phyloP scores from a whole-genome alignment of 1,140 invertebrate species.

The Papilio dardanus region DNA sequence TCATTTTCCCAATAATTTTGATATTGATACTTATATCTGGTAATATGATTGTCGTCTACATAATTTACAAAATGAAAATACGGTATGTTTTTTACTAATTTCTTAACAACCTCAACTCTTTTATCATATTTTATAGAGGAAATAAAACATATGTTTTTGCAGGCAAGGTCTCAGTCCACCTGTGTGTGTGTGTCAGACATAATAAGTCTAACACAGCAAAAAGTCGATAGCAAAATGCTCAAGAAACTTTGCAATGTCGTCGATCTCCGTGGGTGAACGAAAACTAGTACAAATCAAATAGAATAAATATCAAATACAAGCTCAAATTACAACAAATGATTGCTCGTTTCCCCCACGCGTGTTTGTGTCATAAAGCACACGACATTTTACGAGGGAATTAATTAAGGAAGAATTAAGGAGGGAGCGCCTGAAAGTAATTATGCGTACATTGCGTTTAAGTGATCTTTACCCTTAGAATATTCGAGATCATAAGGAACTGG shows the following conservation, averaged over 20 bases:
- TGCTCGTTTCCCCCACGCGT: slow-evolving; percentile 13
- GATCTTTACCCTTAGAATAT: slow-evolving; percentile 6
- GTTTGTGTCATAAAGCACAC: slow-evolving; percentile 26
- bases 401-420: slow-evolving; percentile 22
- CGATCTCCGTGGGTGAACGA: too few relatives aligned
- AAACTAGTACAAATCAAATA: neutral
- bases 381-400: slow-evolving; percentile 19
- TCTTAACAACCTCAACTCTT: too few relatives aligned
- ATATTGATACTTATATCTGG: neutral
- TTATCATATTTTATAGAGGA: too few relatives aligned
- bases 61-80: slow-evolving; percentile 4
- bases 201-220: too few relatives aligned
- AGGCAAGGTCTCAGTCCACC: too few relatives aligned
- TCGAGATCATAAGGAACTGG: neutral
- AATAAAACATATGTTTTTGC: too few relatives aligned
- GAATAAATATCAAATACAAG: neutral
- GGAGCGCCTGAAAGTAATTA: slow-evolving; percentile 14
- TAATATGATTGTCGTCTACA: neutral
- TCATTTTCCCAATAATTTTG: neutral
- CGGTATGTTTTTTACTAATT: neutral
- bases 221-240: too few relatives aligned
- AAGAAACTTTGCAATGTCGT: too few relatives aligned
- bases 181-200: too few relatives aligned
- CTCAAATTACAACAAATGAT: slow-evolving; percentile 5
- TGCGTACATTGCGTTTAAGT: slow-evolving; percentile 21